Conservation (phyloP, 2,113 vertebrate genomes). For the Anarhynchus alexandrinus region DNA sequence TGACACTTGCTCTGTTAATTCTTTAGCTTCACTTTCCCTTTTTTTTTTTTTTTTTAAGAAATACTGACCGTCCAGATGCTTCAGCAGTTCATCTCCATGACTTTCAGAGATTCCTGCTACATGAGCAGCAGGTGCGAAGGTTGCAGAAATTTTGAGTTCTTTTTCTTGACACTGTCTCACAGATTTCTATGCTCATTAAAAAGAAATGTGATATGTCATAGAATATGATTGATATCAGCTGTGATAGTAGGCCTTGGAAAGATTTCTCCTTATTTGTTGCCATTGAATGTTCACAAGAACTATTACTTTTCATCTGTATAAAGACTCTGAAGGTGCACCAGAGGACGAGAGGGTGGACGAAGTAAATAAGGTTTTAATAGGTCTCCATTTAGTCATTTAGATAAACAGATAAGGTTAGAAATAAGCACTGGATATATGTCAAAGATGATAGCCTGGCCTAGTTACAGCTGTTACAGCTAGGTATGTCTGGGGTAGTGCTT, state of each 20-base stretch:
- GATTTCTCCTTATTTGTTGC: neutral
- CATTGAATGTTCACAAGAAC: neutral
- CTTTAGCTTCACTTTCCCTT: neutral
- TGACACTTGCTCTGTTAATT: neutral
- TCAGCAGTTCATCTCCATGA: conserved; percentile 88
- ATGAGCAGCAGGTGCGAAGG: conserved; percentile 86
- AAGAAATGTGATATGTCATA: neutral
- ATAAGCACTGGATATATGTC: neutral
- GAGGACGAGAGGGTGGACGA: neutral
- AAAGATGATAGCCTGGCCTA: neutral
- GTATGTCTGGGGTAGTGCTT: neutral
- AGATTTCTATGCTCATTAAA: neutral
- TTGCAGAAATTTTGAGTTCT: neutral
- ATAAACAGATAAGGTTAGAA: neutral
- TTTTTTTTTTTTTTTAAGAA: conserved; percentile 71
- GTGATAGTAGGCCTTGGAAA: neutral
- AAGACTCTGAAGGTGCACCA: neutral
- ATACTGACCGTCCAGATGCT: conserved; percentile 87
- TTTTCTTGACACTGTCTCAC: neutral
- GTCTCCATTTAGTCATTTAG: neutral
- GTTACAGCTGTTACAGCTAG: neutral
- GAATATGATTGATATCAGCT: neutral
- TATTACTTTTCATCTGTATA: neutral
- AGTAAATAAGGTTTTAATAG: neutral
- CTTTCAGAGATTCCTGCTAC: conserved; percentile 91